A percentile compares a stretch with the other conserved stretches of the same genome.
Evolutionary conservation across 2,113 vertebrate genomes (phyloP).

Genomic region (Cyprinodon variegatus): DNA sequence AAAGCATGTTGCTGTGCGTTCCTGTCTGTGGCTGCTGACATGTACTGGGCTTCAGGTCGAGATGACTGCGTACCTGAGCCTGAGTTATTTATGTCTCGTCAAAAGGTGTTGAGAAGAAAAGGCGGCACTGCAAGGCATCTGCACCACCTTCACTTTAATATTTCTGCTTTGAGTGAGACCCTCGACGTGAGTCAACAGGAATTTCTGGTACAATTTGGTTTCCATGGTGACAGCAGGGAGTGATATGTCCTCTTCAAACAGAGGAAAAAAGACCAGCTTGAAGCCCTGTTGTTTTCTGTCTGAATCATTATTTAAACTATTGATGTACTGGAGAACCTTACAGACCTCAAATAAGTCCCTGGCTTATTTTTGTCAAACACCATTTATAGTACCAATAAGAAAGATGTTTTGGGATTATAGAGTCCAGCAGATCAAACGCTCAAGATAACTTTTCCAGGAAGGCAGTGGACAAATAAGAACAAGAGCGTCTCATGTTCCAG

Average conservation of each 20-base stretch:
- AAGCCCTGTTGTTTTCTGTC: constrained; percentile 48
- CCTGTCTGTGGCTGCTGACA: neutral
- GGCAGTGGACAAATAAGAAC: neutral
- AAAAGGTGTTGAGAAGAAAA: neutral
- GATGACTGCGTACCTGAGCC: constrained; percentile 16
- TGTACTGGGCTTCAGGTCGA: constrained; percentile 1
- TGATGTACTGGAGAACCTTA: constrained; percentile 43
- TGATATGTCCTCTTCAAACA: constrained; percentile 66
- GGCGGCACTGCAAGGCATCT: constrained; percentile 15
- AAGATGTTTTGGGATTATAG: neutral
- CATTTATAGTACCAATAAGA: neutral
- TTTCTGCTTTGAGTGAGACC: constrained; percentile 50
- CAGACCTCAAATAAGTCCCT: constrained; percentile 26
- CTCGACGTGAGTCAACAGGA: constrained; percentile 72
- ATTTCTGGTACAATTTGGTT: constrained; percentile 78
- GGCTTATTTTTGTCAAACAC: neutral
- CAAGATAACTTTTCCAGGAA: neutral
- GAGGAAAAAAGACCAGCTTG: constrained; percentile 50
- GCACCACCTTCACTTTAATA: constrained; percentile 37
- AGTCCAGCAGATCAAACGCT: neutral
- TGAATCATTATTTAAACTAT: constrained; percentile 61
- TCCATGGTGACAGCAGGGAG: constrained; percentile 78
- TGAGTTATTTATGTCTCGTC: neutral
- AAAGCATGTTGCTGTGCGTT: constrained; percentile 24
- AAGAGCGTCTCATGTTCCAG: neutral